Evolutionary conservation across 1,140 invertebrate genomes (phyloP).

Genomic region (Pogonomyrmex californicus): DNA sequence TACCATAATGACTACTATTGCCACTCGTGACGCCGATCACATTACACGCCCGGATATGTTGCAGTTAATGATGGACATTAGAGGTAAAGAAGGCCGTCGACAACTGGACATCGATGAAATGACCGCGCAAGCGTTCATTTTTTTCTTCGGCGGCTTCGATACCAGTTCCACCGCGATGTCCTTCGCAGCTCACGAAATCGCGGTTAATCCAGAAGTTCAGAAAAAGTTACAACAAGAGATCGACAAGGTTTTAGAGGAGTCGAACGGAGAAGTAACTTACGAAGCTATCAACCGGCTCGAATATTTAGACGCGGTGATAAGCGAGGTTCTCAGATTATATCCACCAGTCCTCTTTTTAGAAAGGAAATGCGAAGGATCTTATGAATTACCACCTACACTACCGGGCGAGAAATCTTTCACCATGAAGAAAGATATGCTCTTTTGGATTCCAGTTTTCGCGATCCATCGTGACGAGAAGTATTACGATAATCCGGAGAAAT

Average conservation of each 20-base stretch:
- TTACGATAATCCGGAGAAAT: too few species aligned
- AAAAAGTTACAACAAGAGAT: conserved; percentile 88
- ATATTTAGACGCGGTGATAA: conserved; percentile 86
- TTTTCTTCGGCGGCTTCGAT: conserved; percentile 87
- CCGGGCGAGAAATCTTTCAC: background rate
- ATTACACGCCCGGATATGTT: background rate
- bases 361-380: conserved; percentile 85
- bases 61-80: conserved; percentile 40
- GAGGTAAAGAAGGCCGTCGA: background rate
- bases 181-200: conserved; percentile 85
- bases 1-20: conserved; percentile 64
- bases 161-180: conserved; percentile 84
- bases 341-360: conserved; percentile 84
- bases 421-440: too few species aligned
- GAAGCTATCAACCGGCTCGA: conserved; percentile 82
- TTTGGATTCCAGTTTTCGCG: too few species aligned
- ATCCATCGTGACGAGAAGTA: too few species aligned
- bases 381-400: conserved; percentile 71
- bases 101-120: conserved; percentile 82
- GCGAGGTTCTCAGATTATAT: conserved; percentile 88
- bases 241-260: conserved; percentile 78
- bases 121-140: conserved; percentile 85
- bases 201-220: conserved; percentile 88
- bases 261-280: conserved; percentile 82
- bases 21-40: conserved; percentile 51